Percentiles rank a stretch among this genome's conserved stretches.
These are phyloP conservation scores for Thymelicus sylvestris DNA, from an alignment of 2,888 invertebrate species.

Conservation along the genomic window DNA sequence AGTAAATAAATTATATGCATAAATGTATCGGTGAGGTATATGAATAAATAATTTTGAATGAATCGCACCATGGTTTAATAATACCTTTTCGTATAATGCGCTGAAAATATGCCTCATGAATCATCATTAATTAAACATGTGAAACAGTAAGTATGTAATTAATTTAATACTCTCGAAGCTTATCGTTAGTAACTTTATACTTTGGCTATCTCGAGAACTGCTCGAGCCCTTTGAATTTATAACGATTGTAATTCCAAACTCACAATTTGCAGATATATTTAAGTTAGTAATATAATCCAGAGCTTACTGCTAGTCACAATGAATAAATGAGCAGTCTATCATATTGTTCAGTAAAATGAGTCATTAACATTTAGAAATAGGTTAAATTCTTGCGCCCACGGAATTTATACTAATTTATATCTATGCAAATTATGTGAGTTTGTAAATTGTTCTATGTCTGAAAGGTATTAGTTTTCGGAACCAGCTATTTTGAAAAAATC, in stretches of 20 bases:
- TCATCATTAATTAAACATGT: slow-evolving; percentile 3
- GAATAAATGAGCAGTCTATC: neutral
- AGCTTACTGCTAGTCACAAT: neutral
- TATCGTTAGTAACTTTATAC: neutral
- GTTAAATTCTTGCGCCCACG: too few relatives aligned
- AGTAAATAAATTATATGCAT: too few relatives aligned
- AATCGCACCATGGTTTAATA: too few relatives aligned
- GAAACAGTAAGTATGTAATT: slow-evolving; percentile 2
- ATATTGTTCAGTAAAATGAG: neutral
- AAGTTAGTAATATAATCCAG: neutral
- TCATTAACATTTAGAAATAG: neutral
- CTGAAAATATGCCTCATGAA: neutral
- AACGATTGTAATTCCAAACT: neutral
- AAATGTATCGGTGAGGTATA: too few relatives aligned
- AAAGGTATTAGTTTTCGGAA: too few relatives aligned
- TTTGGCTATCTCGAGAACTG: neutral
- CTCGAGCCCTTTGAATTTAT: neutral
- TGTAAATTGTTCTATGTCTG: too few relatives aligned
- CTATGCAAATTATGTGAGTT: too few relatives aligned
- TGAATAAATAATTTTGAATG: too few relatives aligned
- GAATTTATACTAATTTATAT: too few relatives aligned
- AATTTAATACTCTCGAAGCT: neutral
- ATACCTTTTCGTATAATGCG: neutral
- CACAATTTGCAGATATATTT: neutral
- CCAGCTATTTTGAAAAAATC: too few relatives aligned